Evolutionary conservation across 2,888 invertebrate genomes (phyloP).

Genomic region (Allolobophora icterica): DNA sequence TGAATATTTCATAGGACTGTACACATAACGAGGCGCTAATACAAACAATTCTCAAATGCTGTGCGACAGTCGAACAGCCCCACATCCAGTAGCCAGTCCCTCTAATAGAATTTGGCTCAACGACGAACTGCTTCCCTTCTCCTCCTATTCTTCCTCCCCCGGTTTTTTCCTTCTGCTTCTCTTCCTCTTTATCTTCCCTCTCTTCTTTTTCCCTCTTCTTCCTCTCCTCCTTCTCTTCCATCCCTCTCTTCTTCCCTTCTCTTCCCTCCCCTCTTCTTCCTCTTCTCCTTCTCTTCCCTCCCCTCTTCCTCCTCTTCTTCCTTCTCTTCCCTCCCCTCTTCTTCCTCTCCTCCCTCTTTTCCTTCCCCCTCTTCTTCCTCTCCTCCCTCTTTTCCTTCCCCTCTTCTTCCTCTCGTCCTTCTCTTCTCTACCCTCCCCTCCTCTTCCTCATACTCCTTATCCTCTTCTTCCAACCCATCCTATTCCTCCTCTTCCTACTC

Average conservation of each 20-base stretch:
- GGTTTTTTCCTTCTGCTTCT: too few relatives aligned
- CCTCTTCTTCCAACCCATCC: too few relatives aligned
- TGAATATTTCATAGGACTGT: slow-evolving; percentile 17
- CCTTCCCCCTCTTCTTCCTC: rapidly evolving
- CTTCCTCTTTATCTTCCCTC: too few relatives aligned
- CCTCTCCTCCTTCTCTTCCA: too few relatives aligned
- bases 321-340: not conserved
- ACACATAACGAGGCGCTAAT: not conserved
- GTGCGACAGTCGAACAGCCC: not conserved
- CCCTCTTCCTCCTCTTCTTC: not conserved
- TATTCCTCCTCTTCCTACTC: too few relatives aligned
- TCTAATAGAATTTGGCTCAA: not conserved
- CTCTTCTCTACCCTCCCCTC: not conserved
- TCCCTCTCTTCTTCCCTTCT: too few relatives aligned
- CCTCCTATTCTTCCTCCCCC: too few relatives aligned
- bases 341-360: not conserved
- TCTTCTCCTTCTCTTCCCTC: not conserved
- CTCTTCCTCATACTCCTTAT: not conserved
- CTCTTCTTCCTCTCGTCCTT: not conserved
- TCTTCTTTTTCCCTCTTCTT: too few relatives aligned
- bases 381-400: not conserved
- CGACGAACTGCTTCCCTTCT: not conserved
- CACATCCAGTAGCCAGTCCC: not conserved
- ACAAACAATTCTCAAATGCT: slow-evolving; percentile 10
- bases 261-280: too few relatives aligned